Base-by-base conservation (phyloP, 2,888 invertebrate genomes). In the Pyralis farinalis region DNA sequence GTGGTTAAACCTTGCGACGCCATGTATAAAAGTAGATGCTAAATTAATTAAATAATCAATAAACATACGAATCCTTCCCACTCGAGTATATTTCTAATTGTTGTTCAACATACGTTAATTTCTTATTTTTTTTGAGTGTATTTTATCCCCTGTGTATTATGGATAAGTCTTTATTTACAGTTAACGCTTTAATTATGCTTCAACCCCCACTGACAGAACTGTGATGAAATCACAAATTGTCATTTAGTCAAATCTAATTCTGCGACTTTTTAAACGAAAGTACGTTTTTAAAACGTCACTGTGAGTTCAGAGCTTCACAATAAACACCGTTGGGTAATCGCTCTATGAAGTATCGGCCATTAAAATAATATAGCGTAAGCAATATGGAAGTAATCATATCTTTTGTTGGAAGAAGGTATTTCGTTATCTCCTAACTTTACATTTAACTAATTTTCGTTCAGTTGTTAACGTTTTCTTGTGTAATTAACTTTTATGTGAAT, bases 41-140 rank as follows among this genome's bases (percentile, higher is more conserved):
- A n/a, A n/a, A n/a, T n/a, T n/a, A n/a, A n/a, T n/a, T n/a, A n/a
- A n/a, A n/a, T n/a, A n/a, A n/a, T n/a, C n/a, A n/a, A n/a, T n/a
- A n/a, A n/a, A n/a, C n/a, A n/a, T 3, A 16, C 16, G 4, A 16
- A 16, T 16, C 12, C 31, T 25, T 22, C 11, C 9, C 12, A 35
- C 12, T 34, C 12, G 34, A 34, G 35, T 28, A 35, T 35, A 16
- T 35, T 35, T 16, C 35, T 35, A n/a, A n/a, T 35, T 28, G 22
- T 28, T 28, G 28, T 28, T 5, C 9, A 28, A 1, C 25, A 27
- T 27, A 31, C 31, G 7, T 31, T 31, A 31, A 12, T 27, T 35
- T 34, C 22, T 16, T 16, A 16, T 4, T 16, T 16, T 12, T 35
- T 35, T 27, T 35, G 35, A 28, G 25, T 35, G 35, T 28, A 8